A percentile compares a stretch with the other conserved stretches of the same genome.
Conservation (phyloP, 2,113 vertebrate species). For the Equus przewalskii region DNA sequence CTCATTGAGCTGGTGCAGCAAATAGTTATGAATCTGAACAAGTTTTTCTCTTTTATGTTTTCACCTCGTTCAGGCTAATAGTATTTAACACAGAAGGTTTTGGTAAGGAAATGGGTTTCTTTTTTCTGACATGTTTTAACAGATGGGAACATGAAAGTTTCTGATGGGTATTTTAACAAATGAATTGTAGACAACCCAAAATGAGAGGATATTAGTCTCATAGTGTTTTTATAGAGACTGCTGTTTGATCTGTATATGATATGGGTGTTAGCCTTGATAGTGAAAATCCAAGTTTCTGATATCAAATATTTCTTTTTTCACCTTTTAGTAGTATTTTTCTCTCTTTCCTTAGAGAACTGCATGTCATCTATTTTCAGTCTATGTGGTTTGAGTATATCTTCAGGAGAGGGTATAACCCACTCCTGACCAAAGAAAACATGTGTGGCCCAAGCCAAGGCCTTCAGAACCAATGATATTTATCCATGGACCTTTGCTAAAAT, state of each 20-base stretch:
- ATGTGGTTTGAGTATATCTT: background rate
- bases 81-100: background rate
- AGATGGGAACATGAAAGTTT: background rate
- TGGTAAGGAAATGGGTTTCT: background rate
- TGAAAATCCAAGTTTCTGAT: constrained; percentile 12
- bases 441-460: background rate
- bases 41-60: background rate
- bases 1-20: background rate
- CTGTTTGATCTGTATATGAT: constrained; percentile 2
- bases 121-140: background rate
- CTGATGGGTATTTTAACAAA: background rate
- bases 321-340: background rate
- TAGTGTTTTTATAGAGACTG: background rate
- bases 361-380: background rate
- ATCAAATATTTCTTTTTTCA: background rate
- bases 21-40: background rate
- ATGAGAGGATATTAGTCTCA: background rate
- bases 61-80: background rate
- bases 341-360: background rate
- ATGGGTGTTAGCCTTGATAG: background rate
- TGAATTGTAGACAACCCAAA: background rate
- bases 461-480: background rate
- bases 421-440: background rate
- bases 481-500: background rate
- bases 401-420: background rate